phyloP scores from a whole-genome alignment of 2,797 vertebrate species.

The Ammospiza maritima region DNA sequence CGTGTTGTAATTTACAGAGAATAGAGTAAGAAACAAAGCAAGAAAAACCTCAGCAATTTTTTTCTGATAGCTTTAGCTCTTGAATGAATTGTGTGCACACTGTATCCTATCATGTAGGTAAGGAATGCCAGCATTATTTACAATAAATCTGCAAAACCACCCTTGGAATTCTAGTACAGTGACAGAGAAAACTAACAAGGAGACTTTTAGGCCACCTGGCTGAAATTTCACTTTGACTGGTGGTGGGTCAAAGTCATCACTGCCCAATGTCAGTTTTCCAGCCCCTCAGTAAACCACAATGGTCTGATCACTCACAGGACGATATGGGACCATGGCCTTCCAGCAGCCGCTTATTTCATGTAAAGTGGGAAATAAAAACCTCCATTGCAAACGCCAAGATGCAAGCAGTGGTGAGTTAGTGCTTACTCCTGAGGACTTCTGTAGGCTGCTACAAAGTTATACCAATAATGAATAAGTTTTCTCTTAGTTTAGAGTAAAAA shows the following conservation, averaged over 20 bases:
- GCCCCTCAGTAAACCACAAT: not conserved
- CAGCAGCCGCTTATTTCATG: not conserved
- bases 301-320: too few relatives aligned
- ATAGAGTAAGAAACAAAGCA: not conserved
- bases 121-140: not conserved
- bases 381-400: not conserved
- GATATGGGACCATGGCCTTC: not conserved
- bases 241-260: not conserved
- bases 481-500: not conserved
- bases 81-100: not conserved
- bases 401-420: not conserved
- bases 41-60: not conserved
- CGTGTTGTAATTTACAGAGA: not conserved
- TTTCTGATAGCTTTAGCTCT: not conserved
- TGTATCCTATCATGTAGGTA: not conserved
- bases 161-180: not conserved
- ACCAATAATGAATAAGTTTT: not conserved
- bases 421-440: not conserved
- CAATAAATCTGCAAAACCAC: not conserved
- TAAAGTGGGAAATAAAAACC: not conserved
- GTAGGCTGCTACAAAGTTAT: not conserved
- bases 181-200: not conserved
- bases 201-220: not conserved
- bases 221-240: not conserved
- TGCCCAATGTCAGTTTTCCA: not conserved